phyloP scores from a whole-genome alignment of 1,140 invertebrate species.

The Lethocerus indicus region DNA sequence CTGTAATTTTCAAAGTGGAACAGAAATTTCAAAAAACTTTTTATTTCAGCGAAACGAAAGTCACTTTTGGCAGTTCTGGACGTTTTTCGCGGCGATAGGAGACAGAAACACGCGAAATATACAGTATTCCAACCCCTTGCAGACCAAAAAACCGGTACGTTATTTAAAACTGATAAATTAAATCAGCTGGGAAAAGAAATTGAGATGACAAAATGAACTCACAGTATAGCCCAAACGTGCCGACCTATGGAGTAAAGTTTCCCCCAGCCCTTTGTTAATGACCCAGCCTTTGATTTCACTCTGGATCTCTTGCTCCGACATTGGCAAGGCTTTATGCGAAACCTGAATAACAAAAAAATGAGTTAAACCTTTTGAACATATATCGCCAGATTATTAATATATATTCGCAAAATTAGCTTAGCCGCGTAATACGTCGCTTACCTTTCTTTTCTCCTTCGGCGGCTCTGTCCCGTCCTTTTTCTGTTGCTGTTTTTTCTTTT shows the following conservation, averaged over 20 bases:
- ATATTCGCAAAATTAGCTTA: background rate
- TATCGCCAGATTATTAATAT: background rate
- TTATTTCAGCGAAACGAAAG: too few relatives aligned
- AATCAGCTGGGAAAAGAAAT: too few relatives aligned
- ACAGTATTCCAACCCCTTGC: too few relatives aligned
- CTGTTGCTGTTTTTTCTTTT: constrained; percentile 51
- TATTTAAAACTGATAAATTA: too few relatives aligned
- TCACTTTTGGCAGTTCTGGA: too few relatives aligned
- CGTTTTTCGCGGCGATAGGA: too few relatives aligned
- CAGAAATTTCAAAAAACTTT: too few relatives aligned
- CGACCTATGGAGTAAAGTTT: constrained; percentile 77
- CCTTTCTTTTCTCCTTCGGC: constrained; percentile 26
- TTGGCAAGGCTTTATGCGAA: constrained; percentile 9
- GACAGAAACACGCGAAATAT: too few relatives aligned
- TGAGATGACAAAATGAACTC: constrained; percentile 22
- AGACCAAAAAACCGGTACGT: too few relatives aligned
- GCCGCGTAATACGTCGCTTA: constrained; percentile 13
- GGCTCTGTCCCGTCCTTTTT: constrained; percentile 26
- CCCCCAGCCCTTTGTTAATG: constrained; percentile 83
- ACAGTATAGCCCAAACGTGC: constrained; percentile 75
- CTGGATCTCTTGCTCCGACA: constrained; percentile 53
- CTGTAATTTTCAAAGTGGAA: too few relatives aligned
- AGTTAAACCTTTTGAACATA: background rate
- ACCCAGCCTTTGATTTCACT: constrained; percentile 80
- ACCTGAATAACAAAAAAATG: constrained; percentile 3